Base-by-base conservation (phyloP, 2,888 invertebrate genomes). In the Tuta absoluta region DNA sequence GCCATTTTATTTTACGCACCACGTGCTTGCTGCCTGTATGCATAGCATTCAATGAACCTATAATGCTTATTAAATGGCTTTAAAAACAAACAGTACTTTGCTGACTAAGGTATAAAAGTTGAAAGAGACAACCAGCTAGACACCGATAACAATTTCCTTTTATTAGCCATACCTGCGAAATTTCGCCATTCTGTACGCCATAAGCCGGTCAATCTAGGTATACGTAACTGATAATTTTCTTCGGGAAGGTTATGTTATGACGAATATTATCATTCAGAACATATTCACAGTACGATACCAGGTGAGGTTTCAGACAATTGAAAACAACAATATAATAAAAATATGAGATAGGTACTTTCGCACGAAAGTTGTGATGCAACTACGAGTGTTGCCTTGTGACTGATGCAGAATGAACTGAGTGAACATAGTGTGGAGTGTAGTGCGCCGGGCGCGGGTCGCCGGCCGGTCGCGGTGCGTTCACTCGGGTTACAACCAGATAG, bases 311-410 rank as follows among this genome's bases (percentile, higher is more conserved):
- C 19, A 51, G 51, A 11, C 23, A 23, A 23, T 23, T 23, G 12
- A 11, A 24, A 53, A 53, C 4, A 24, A 3, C 10, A 24, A 21
- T 4, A 24, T 19, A 24, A 53, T 24, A 24, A 8, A 23, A 49
- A 19, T 14, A 56, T 37, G n/a, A n/a, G n/a, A n/a, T 45, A 62
- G 57, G 61, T 65, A 64, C 72, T 76, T 75, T 77, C 67, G 76
- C 79, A 77, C 72, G 72, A 72, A 74, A 80, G 75, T 75, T 83
- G 84, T 86, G 73, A 75, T 78, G 82, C 87, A 82, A 85, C 87
- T 84, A 84, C 88, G 90, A 89, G 83, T 85, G 89, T 83, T 85
- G 88, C 87, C 89, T 90, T 89, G 82, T 90, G 90, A 92, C 92
- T 90, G 84, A 84, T 75, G 21, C 75, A 75, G 68, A 65, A 74